Percentiles rank a stretch among this genome's conserved stretches.
Evolutionary conservation across 92 coral and sea anemone genomes (phyloP).

Genomic region (Porites divaricata): DNA sequence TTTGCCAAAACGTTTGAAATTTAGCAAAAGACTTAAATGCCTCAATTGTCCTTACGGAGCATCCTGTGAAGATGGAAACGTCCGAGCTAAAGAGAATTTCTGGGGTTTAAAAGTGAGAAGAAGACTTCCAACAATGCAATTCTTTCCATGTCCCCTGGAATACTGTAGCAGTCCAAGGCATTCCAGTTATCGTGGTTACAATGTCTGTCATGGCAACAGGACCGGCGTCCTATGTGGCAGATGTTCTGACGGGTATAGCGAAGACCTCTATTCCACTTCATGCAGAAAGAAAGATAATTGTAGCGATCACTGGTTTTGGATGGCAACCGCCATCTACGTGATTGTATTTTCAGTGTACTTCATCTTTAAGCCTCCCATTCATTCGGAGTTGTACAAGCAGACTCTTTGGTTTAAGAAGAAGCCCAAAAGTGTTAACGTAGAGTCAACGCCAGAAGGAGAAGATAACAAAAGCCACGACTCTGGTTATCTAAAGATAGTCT

Average conservation of each 20-base stretch:
- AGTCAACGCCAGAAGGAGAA: not conserved
- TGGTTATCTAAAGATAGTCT: constrained; percentile 24
- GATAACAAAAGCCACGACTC: constrained; percentile 11
- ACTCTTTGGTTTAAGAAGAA: constrained; percentile 31
- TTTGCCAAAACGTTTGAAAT: not conserved
- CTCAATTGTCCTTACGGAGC: constrained; percentile 48
- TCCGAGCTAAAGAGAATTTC: constrained; percentile 55
- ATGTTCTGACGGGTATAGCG: constrained; percentile 54
- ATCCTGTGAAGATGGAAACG: constrained; percentile 13
- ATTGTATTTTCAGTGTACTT: constrained; percentile 44
- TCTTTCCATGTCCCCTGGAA: constrained; percentile 52
- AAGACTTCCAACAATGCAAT: constrained; percentile 21
- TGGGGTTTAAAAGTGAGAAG: constrained; percentile 46
- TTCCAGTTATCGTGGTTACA: constrained; percentile 1
- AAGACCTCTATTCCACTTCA: constrained; percentile 52
- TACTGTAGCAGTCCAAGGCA: constrained; percentile 33
- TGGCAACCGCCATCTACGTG: not conserved
- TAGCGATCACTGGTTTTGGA: constrained; percentile 62
- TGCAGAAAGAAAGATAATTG: constrained; percentile 42
- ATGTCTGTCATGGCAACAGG: constrained; percentile 62
- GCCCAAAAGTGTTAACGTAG: not conserved
- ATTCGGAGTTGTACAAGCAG: constrained; percentile 19
- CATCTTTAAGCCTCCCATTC: constrained; percentile 52
- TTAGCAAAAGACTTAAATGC: not conserved
- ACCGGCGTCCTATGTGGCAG: constrained; percentile 64